Percentiles rank a stretch among this genome's conserved stretches.
phyloP scores from a whole-genome alignment of 2,113 vertebrate genomes.

The Monopterus albus region DNA sequence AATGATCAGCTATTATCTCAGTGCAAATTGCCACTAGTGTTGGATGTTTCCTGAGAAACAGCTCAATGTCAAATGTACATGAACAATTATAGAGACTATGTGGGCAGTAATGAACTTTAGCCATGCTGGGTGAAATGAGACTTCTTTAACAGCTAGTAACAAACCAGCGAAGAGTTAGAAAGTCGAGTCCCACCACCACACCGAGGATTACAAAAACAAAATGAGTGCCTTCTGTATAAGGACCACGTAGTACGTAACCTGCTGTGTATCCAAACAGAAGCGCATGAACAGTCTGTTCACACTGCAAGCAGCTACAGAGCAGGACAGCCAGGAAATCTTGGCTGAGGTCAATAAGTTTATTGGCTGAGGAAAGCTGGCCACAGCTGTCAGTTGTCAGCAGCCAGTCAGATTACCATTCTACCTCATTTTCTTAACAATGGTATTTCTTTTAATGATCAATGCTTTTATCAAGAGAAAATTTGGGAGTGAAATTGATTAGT shows the following conservation, averaged over 20 bases:
- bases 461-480: not conserved
- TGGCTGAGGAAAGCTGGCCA: not conserved
- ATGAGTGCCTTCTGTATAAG: not conserved
- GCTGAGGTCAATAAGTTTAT: not conserved
- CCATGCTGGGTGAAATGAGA: slow-evolving; percentile 20
- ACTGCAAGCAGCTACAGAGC: slow-evolving; percentile 46
- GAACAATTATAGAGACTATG: not conserved
- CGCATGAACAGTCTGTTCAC: slow-evolving; percentile 23
- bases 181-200: slow-evolving; percentile 28
- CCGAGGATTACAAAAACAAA: not conserved
- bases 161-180: slow-evolving; percentile 1
- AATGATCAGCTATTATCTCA: not conserved
- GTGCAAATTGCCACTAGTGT: not conserved
- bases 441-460: not conserved
- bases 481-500: not conserved
- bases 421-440: not conserved
- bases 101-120: not conserved
- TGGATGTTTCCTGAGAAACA: not conserved
- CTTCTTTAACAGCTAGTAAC: slow-evolving; percentile 29
- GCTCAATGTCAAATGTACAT: slow-evolving; percentile 2
- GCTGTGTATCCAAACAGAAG: slow-evolving; percentile 10
- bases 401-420: not conserved
- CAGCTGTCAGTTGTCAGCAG: not conserved
- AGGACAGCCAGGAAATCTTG: not conserved
- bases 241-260: not conserved